These are phyloP conservation scores for Cremastobaeus sp. DNA, from an alignment of 2,888 invertebrate species.

Conservation along the genomic window DNA sequence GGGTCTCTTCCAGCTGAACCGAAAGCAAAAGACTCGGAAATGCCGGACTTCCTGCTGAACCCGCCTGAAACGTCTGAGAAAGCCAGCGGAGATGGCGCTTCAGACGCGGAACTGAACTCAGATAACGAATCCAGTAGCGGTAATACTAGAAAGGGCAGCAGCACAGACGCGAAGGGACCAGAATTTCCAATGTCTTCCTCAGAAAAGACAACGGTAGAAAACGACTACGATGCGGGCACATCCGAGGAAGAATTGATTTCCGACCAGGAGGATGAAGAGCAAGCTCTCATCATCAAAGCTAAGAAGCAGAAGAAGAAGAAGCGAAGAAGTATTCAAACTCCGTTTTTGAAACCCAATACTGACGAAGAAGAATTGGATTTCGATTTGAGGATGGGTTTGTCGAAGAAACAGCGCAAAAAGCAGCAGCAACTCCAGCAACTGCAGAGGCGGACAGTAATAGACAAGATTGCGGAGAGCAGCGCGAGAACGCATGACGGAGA, in stretches of 20 bases:
- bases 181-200: conserved; percentile 54
- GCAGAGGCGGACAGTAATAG: conserved; percentile 60
- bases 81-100: conserved; percentile 59
- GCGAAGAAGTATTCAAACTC: conserved; percentile 64
- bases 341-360: conserved; percentile 64
- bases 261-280: conserved; percentile 68
- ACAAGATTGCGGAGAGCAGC: conserved; percentile 60
- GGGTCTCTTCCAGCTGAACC: conserved; percentile 42
- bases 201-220: conserved; percentile 59
- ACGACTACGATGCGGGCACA: conserved; percentile 66
- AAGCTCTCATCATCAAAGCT: conserved; percentile 61
- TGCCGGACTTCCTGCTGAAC: conserved; percentile 72
- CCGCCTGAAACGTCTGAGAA: conserved; percentile 51
- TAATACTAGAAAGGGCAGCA: conserved; percentile 31
- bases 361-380: conserved; percentile 70
- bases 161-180: conserved; percentile 45
- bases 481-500: conserved; percentile 49
- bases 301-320: conserved; percentile 71
- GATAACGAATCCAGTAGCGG: conserved; percentile 63
- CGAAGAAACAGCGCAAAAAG: conserved; percentile 78
- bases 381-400: conserved; percentile 73
- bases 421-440: conserved; percentile 64
- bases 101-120: conserved; percentile 70
- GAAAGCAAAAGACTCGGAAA: conserved; percentile 70
- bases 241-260: conserved; percentile 74